These are phyloP conservation scores for Nephrotoma guestfalica DNA, from an alignment of 2,888 invertebrate genomes.

Conservation along the genomic window DNA sequence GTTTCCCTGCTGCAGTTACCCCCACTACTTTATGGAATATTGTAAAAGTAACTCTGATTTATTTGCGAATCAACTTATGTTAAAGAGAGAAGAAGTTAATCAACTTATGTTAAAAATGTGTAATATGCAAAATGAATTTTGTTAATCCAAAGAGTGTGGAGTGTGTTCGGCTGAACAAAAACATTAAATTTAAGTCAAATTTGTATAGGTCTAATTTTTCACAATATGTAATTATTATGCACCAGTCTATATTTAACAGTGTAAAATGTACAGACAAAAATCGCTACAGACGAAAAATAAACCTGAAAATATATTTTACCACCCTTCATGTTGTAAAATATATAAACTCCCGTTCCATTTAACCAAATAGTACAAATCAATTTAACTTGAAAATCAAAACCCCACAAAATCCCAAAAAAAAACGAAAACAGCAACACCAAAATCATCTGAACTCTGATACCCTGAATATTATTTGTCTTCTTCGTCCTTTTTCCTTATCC, in stretches of 20 bases:
- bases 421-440: background rate
- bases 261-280: background rate
- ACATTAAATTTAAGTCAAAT: too few species aligned
- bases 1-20: too few species aligned
- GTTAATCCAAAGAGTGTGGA: too few species aligned
- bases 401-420: background rate
- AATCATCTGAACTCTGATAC: conserved; percentile 6
- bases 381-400: background rate
- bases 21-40: too few species aligned
- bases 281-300: background rate
- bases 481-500: background rate
- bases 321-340: background rate
- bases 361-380: background rate
- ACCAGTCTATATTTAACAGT: background rate
- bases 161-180: too few species aligned
- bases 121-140: too few species aligned
- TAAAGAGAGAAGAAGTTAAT: too few species aligned
- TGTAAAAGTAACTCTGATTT: too few species aligned
- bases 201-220: background rate
- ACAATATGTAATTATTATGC: background rate
- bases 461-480: background rate
- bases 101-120: too few species aligned
- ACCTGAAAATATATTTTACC: background rate
- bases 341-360: background rate
- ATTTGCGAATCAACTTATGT: too few species aligned